Percentiles rank a stretch among this genome's conserved stretches.
phyloP scores from a whole-genome alignment of 2,888 invertebrate species.

The Sesia apiformis region DNA sequence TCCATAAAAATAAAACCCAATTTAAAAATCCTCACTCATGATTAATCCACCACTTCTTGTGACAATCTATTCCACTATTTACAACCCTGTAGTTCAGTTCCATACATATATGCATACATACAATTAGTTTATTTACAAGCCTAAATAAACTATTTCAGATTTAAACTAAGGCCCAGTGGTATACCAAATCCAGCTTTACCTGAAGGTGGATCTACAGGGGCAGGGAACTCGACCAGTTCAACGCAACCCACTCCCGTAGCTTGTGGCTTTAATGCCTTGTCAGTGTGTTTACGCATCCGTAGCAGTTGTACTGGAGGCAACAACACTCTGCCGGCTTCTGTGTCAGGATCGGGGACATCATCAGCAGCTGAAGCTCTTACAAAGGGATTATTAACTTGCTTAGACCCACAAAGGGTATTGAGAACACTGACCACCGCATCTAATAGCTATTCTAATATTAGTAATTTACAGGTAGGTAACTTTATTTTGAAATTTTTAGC shows the following conservation, averaged over 20 bases:
- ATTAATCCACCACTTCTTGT: too few relatives aligned
- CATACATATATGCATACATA: neutral
- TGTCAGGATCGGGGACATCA: constrained; percentile 46
- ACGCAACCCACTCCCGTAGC: constrained; percentile 34
- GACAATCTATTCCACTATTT: too few relatives aligned
- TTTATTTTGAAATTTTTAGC: too few relatives aligned
- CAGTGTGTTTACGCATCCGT: constrained; percentile 41
- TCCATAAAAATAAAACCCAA: too few relatives aligned
- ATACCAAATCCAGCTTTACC: constrained; percentile 65
- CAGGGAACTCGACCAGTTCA: constrained; percentile 38
- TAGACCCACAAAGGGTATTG: constrained; percentile 68
- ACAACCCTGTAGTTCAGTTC: too few relatives aligned
- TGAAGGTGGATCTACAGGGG: constrained; percentile 60
- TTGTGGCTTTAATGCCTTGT: constrained; percentile 1
- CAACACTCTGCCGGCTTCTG: constrained; percentile 35
- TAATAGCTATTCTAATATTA: constrained; percentile 62
- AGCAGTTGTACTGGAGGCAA: constrained; percentile 57
- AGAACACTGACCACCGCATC: constrained; percentile 70
- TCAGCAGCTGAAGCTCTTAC: constrained; percentile 54
- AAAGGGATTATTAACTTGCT: constrained; percentile 60
- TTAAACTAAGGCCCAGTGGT: constrained; percentile 65
- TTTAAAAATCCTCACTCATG: too few relatives aligned
- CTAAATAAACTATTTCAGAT: constrained; percentile 34
- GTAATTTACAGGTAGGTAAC: constrained; percentile 48
- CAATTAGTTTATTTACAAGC: neutral